These are phyloP conservation scores for Ladona fulva DNA, from an alignment of 1,140 invertebrate species.

Conservation along the genomic window DNA sequence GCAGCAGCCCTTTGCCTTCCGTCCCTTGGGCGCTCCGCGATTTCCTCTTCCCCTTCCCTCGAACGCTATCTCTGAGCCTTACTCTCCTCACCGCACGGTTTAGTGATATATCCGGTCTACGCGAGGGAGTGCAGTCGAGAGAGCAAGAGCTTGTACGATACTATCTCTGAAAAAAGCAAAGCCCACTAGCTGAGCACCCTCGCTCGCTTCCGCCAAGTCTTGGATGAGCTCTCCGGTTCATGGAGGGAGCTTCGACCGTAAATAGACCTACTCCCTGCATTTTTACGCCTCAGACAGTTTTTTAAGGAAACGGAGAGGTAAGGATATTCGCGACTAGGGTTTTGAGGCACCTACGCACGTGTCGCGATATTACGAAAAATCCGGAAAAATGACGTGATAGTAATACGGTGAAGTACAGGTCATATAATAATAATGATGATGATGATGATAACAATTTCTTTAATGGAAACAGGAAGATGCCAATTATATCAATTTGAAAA, in stretches of 20 bases:
- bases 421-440: too few relatives aligned
- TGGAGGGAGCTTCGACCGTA: conserved; percentile 1
- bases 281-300: not conserved
- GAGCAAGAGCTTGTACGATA: not conserved
- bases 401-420: too few relatives aligned
- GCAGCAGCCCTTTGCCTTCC: not conserved
- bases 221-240: not conserved
- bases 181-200: not conserved
- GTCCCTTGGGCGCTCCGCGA: not conserved
- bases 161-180: not conserved
- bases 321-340: too few relatives aligned
- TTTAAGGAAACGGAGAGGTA: too few relatives aligned
- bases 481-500: too few relatives aligned
- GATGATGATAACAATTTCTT: too few relatives aligned
- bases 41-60: not conserved
- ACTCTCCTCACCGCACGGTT: not conserved
- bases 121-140: not conserved
- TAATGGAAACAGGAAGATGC: too few relatives aligned
- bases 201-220: not conserved
- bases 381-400: too few relatives aligned
- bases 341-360: too few relatives aligned
- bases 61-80: not conserved
- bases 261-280: not conserved
- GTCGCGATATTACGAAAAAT: too few relatives aligned
- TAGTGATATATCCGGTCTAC: conserved; percentile 5